Evolutionary conservation across 1,140 invertebrate species (phyloP).

Genomic region (Caenorhabditis remanei): DNA sequence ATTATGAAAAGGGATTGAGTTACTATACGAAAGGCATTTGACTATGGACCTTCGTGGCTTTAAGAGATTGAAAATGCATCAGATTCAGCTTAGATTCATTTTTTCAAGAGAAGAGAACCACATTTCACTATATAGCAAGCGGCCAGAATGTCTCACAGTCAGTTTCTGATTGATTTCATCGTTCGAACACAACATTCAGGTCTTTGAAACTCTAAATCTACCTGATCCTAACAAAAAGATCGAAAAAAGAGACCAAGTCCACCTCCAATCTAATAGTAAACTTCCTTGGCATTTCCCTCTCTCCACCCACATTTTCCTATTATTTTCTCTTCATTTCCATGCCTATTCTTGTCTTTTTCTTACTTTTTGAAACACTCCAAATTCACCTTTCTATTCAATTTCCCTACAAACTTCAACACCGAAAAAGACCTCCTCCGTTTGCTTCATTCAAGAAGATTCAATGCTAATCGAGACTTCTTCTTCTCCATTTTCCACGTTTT

Average conservation of each 20-base stretch:
- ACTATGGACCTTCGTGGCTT: neutral
- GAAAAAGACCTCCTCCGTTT: neutral
- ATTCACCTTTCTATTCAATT: constrained; percentile 45
- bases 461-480: constrained; percentile 1
- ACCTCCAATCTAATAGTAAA: constrained; percentile 28
- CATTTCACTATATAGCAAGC: too few species aligned
- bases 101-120: too few species aligned
- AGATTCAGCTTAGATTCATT: too few species aligned
- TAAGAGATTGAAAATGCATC: too few species aligned
- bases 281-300: constrained; percentile 27
- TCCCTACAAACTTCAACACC: neutral
- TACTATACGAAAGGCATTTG: neutral
- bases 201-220: neutral
- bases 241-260: neutral
- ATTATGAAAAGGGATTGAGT: neutral
- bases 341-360: constrained; percentile 5
- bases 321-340: constrained; percentile 2
- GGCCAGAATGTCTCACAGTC: too few species aligned
- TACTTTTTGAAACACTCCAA: constrained; percentile 33
- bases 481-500: neutral
- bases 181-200: neutral
- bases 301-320: neutral
- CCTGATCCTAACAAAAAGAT: neutral
- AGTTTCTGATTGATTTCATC: too few species aligned
- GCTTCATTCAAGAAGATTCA: neutral